Evolutionary conservation across 2,113 vertebrate species (phyloP), one percentile per base, ranked within the genome.

Genomic region (Pipa parva): DNA sequence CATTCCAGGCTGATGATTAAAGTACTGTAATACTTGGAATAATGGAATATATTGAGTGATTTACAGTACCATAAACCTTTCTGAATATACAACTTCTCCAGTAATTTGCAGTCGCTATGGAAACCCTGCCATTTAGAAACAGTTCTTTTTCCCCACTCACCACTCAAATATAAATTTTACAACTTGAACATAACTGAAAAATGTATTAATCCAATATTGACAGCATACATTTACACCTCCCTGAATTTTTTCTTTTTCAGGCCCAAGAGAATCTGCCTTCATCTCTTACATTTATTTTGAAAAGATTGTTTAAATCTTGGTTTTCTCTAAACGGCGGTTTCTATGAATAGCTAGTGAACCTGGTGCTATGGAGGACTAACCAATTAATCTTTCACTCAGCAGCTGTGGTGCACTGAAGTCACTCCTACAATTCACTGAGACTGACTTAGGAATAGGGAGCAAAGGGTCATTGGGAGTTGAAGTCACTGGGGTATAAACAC

Each of bases 1-100:
- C 42, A 24, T 46, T 61, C 57, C 52, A 46, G 57, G 48, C 33
- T 50, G 58, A 70, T 70, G 58, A 54, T 60, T 69, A 69, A 68
- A 69, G 65, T 49, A 69, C 33, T 61, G 65, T 58, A 60, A 54
- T 61, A 54, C 59, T 25, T 45, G 20, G 18, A 45, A 61, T 54
- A 60, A 70, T 54, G 26, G 58, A 70, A 52, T 60, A 50, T 45
- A 60, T 10, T n/a, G 58, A 70, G 18, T 37, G 11, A 54, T 60
- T 54, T 69, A 51, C 64, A 59, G 56, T 39, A 60, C 33, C 48
- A 60, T 54, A 69, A 60, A 69, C 57, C 57, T 31, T 45, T 61
- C 65, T 42, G 46, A 42, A 39, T 24, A 52, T 39, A 20, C 55
- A 51, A 37, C 58, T 61, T 69, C 33, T 48, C 52, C 26, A 45